phyloP scores from a whole-genome alignment of 1,140 invertebrate genomes.

The Lerema accius region DNA sequence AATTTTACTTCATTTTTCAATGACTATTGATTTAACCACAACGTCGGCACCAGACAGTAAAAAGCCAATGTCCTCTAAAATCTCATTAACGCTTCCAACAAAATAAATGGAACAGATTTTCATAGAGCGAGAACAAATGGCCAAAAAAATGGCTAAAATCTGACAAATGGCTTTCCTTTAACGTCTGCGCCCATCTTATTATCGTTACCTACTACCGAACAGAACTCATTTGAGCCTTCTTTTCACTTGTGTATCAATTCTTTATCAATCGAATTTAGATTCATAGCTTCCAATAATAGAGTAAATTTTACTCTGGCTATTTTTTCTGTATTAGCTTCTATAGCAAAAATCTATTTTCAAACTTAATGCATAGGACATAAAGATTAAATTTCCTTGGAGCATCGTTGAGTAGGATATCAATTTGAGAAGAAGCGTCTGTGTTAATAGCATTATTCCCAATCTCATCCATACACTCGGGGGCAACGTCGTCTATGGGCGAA shows the following conservation, averaged over 20 bases:
- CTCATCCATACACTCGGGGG: constrained; percentile 81
- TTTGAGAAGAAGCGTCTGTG: constrained; percentile 83
- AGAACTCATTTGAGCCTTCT: constrained; percentile 78
- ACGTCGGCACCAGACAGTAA: neutral
- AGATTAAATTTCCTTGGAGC: constrained; percentile 51
- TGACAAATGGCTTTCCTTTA: constrained; percentile 82
- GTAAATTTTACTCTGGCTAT: constrained; percentile 39
- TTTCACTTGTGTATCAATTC: constrained; percentile 56
- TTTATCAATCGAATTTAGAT: constrained; percentile 41
- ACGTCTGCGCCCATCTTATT: constrained; percentile 82
- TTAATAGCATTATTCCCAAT: constrained; percentile 83
- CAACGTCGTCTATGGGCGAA: constrained; percentile 65
- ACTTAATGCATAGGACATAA: constrained; percentile 36
- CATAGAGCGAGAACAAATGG: constrained; percentile 69
- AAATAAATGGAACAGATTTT: constrained; percentile 81
- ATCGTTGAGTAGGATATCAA: constrained; percentile 70
- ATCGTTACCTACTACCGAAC: constrained; percentile 80
- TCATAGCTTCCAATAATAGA: constrained; percentile 33
- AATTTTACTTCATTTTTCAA: too few relatives aligned
- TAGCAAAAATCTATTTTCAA: constrained; percentile 31
- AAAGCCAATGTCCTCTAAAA: constrained; percentile 33
- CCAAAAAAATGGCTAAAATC: constrained; percentile 78
- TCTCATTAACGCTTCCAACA: constrained; percentile 62
- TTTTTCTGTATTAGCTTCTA: constrained; percentile 42
- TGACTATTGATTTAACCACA: neutral